These are phyloP conservation scores for Anthopleura xanthogrammica DNA, from an alignment of 92 coral and sea anemone species.

Conservation along the genomic window DNA sequence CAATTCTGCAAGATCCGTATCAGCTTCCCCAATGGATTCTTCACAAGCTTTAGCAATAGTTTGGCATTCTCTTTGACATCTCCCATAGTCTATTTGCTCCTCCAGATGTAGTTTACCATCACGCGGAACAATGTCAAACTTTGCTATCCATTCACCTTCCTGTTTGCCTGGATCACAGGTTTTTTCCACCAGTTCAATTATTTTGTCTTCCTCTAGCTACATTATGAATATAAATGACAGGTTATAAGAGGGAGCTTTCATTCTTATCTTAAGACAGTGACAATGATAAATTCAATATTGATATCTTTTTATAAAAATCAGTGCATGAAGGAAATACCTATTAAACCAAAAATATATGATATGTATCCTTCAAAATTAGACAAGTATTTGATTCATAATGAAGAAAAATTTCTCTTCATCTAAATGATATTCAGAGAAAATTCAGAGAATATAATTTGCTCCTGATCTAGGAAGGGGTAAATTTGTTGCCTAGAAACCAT, in stretches of 20 bases:
- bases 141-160: slow-evolving; percentile 98
- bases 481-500: background rate
- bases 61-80: slow-evolving; percentile 83
- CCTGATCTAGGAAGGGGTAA: no score
- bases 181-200: slow-evolving; percentile 88
- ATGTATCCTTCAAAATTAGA: background rate
- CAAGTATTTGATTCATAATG: background rate
- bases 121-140: slow-evolving; percentile 72
- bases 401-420: background rate
- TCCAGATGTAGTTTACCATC: slow-evolving; percentile 58
- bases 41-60: slow-evolving; percentile 97
- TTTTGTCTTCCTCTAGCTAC: slow-evolving; percentile 87
- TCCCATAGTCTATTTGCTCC: slow-evolving; percentile 73
- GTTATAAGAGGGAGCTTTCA: background rate
- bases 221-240: slow-evolving; percentile 2
- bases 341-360: background rate
- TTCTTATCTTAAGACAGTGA: background rate
- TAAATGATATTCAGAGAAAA: background rate
- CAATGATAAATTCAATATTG: background rate
- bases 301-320: background rate
- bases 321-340: background rate
- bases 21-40: slow-evolving; percentile 88
- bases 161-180: slow-evolving; percentile 89
- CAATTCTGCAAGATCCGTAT: slow-evolving; percentile 92
- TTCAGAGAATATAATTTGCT: background rate